Evolutionary conservation across 1,140 invertebrate genomes (phyloP).

Genomic region (Delia radicum): DNA sequence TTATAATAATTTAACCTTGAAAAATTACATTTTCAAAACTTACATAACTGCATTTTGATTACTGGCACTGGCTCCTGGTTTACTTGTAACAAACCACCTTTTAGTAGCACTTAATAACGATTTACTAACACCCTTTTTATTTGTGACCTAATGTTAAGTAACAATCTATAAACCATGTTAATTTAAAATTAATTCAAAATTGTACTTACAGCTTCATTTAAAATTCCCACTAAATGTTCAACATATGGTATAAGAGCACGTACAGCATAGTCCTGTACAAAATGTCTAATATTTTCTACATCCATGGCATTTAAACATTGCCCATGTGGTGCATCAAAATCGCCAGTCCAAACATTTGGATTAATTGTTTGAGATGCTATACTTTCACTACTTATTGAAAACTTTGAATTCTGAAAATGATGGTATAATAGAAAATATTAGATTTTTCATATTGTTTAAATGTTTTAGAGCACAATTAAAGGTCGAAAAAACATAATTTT

Average conservation of each 20-base stretch:
- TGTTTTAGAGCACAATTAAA: no score
- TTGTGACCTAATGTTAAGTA: slow-evolving; percentile 62
- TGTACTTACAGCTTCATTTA: slow-evolving; percentile 78
- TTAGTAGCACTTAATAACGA: slow-evolving; percentile 92
- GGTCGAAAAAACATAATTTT: no score
- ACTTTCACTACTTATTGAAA: slow-evolving; percentile 62
- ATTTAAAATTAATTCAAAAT: no score
- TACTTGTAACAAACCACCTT: slow-evolving; percentile 90
- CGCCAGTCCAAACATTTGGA: slow-evolving; percentile 60
- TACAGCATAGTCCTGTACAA: slow-evolving; percentile 87
- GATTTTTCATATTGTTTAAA: no score
- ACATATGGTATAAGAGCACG: slow-evolving; percentile 86
- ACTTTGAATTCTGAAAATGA: slow-evolving; percentile 44
- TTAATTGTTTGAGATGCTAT: slow-evolving; percentile 59
- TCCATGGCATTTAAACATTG: slow-evolving; percentile 76
- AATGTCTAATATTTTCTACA: slow-evolving; percentile 78
- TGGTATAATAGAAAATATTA: no score
- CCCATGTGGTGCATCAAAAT: slow-evolving; percentile 64
- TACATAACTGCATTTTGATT: slow-evolving; percentile 80
- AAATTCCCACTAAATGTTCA: slow-evolving; percentile 78
- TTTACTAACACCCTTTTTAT: slow-evolving; percentile 88
- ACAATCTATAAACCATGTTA: no score
- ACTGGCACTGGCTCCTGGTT: slow-evolving; percentile 70
- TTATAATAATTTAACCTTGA: slow-evolving; percentile 16
- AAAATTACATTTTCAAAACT: slow-evolving; percentile 38